Evolutionary conservation across 1,140 invertebrate genomes (phyloP), one percentile per base, ranked within the genome.

Genomic region (Trichonephila clavipes): DNA sequence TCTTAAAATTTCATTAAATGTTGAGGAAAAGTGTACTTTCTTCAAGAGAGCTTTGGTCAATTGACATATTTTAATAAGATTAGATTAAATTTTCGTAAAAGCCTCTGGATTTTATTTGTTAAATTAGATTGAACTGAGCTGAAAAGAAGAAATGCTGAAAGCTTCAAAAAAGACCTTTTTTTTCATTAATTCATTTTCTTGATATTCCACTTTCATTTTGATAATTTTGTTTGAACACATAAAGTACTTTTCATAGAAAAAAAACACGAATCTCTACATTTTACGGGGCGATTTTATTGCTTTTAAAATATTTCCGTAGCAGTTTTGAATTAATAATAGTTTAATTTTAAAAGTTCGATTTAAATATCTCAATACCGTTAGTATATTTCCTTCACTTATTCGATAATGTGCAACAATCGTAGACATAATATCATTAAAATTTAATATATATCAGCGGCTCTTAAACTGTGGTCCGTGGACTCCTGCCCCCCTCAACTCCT

Each of bases 1-100:
- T 40, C 18, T 77, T 64, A 64, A 77, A 64, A 77, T 77, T 77
- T 77, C 34, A 77, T 77, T 77, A 77, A 40, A 77, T 77, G 34
- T 18, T 77, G 24, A 34, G 69, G 14, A 72, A 72, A 72, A 66
- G 28, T 40, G 69, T 72, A 34, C 28, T 28, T 77, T 19, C 28
- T 77, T 72, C 28, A 4, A 3, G 16, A 34, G 28, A 14, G 28
- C 18, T 40, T 77, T 18, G 34, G 28, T 77, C 72, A 77, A 77
- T 77, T 40, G 72, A 7, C 72, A 8, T 28, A 18, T 77, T 77
- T 77, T 77, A 19, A 3, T 40, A 21, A 77, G 34, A 77, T 77
- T 77, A 40, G 28, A 77, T 77, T 40, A 40, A 40, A 19, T 19
- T 77, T 6, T 77, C 14, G 18, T 18, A 40, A 77, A 19, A 34